Conservation (phyloP, 1,140 invertebrate species). For the Magallana gigas region DNA sequence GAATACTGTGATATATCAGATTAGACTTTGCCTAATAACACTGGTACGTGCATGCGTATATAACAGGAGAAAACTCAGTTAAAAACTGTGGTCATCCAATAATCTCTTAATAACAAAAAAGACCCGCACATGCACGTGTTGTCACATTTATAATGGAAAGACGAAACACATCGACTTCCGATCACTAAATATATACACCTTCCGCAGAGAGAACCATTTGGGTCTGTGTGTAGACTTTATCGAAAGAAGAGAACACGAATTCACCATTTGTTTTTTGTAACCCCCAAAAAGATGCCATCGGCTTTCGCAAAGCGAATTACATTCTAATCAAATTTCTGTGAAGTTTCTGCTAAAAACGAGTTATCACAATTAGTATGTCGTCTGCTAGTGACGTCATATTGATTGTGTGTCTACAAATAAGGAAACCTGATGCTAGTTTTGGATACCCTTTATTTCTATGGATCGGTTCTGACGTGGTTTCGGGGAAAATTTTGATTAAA, state of each 20-base stretch:
- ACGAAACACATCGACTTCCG: no score
- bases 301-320: background rate
- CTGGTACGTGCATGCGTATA: no score
- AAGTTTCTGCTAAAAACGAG: background rate
- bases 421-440: background rate
- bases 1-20: no score
- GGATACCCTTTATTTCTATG: background rate
- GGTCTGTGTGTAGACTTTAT: background rate
- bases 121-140: no score
- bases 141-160: no score
- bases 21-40: no score
- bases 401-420: background rate
- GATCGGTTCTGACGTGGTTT: background rate
- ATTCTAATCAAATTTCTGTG: background rate
- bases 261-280: background rate
- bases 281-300: background rate
- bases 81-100: no score
- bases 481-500: background rate
- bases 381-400: constrained; percentile 10
- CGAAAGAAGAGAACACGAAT: background rate
- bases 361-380: background rate
- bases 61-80: no score
- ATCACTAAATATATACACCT: no score
- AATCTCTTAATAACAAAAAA: no score
- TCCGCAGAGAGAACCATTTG: background rate